These are phyloP conservation scores for Corvus moneduloides DNA, from an alignment of 2,113 vertebrate species.

Conservation along the genomic window DNA sequence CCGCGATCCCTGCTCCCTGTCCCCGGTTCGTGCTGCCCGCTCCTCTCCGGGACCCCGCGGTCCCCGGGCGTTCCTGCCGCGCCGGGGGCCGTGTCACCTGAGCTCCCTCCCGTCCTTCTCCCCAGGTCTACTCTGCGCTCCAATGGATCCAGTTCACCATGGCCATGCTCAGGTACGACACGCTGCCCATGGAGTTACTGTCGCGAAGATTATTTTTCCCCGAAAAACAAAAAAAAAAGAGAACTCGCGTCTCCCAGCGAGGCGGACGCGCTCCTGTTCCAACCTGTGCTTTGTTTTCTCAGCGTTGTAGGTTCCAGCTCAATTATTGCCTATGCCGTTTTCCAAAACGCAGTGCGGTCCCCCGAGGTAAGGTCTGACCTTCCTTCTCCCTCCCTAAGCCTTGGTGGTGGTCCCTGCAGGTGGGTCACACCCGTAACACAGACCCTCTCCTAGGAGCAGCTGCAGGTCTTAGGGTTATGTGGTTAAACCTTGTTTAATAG, in stretches of 20 bases:
- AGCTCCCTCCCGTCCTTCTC: neutral
- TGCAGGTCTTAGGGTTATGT: neutral
- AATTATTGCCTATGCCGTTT: constrained; percentile 72
- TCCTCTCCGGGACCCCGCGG: neutral
- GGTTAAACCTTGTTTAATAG: neutral
- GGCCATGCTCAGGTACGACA: constrained; percentile 72
- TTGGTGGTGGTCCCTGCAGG: neutral
- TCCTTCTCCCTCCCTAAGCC: neutral
- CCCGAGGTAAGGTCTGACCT: constrained; percentile 69
- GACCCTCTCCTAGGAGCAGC: neutral
- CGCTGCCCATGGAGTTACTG: neutral
- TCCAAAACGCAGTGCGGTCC: constrained; percentile 67
- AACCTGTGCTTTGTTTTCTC: constrained; percentile 39
- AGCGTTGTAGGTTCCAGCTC: constrained; percentile 80
- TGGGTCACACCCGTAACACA: neutral
- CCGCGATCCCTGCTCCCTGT: neutral
- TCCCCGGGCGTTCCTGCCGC: neutral
- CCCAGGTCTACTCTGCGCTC: constrained; percentile 65
- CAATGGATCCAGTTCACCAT: constrained; percentile 78
- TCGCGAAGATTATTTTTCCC: neutral
- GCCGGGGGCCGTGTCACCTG: neutral
- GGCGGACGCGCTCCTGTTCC: neutral
- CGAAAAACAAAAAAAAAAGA: neutral
- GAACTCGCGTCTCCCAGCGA: neutral
- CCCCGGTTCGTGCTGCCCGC: neutral